Conservation (phyloP, 2,113 vertebrate genomes). For the Malaclemys terrapin region DNA sequence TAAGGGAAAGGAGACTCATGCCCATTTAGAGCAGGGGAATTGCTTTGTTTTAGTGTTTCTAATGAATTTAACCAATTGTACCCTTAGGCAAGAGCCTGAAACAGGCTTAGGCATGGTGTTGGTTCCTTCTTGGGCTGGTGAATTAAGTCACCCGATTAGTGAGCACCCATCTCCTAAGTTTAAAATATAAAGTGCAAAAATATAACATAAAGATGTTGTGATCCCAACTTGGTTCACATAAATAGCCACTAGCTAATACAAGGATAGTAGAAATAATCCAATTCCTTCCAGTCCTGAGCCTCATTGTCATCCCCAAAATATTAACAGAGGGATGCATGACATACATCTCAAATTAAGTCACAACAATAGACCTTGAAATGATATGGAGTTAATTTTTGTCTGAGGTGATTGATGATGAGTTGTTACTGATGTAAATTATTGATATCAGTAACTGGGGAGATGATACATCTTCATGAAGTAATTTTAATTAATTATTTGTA, state of each 20-base stretch:
- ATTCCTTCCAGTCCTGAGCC: too few relatives aligned
- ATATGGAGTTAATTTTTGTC: too few relatives aligned
- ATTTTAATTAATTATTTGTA: too few relatives aligned
- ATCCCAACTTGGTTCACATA: neutral
- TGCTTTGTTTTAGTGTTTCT: neutral
- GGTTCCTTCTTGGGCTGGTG: neutral
- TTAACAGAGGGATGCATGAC: too few relatives aligned
- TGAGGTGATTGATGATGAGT: too few relatives aligned
- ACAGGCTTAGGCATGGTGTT: neutral
- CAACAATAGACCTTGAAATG: too few relatives aligned
- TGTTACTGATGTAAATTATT: too few relatives aligned
- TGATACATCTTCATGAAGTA: too few relatives aligned
- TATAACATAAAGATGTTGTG: neutral
- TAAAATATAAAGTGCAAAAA: neutral
- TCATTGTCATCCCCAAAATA: too few relatives aligned
- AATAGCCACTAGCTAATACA: neutral
- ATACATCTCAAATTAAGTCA: too few relatives aligned
- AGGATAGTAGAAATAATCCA: too few relatives aligned
- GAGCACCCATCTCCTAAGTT: neutral
- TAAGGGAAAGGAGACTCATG: neutral
- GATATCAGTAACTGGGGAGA: too few relatives aligned
- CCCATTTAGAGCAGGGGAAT: neutral
- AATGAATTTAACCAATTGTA: neutral
- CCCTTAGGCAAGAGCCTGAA: neutral
- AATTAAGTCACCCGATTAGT: neutral